Conservation (phyloP, 2,797 vertebrate genomes). For the Platalea minor region DNA sequence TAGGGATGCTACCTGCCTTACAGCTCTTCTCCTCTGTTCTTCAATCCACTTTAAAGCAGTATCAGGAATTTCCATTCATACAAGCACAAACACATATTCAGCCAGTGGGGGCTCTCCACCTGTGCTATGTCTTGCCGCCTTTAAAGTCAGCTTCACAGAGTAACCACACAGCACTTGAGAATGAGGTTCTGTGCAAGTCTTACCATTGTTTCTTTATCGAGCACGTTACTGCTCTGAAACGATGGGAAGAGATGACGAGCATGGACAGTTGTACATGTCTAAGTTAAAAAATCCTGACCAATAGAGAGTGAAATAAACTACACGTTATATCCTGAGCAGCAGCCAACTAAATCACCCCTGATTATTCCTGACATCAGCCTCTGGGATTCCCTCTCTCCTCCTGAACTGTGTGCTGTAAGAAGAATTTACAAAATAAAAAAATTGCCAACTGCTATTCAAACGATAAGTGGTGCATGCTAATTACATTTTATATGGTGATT, state of each 20-base stretch:
- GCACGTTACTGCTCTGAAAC: not conserved
- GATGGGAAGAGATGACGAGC: not conserved
- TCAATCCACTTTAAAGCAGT: not conserved
- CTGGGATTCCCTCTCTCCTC: constrained; percentile 32
- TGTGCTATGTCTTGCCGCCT: not conserved
- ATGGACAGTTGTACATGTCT: not conserved
- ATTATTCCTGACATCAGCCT: constrained; percentile 46
- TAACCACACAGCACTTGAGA: accelerated
- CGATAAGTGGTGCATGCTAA: constrained; percentile 67
- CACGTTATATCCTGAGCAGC: not conserved
- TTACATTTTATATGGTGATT: constrained; percentile 69
- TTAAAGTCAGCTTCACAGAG: not conserved
- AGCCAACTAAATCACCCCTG: constrained; percentile 22
- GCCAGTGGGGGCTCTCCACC: not conserved
- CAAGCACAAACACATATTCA: not conserved
- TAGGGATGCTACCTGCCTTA: not conserved
- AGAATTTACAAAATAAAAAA: constrained; percentile 47
- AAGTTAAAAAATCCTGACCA: not conserved
- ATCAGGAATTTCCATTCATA: not conserved
- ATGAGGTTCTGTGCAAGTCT: not conserved
- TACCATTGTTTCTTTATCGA: not conserved
- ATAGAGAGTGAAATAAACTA: not conserved
- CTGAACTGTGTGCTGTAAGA: not conserved
- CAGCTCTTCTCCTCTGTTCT: not conserved
- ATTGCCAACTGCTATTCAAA: constrained; percentile 59